Evolutionary conservation across 2,888 invertebrate species (phyloP), one percentile per base, ranked within the genome.

Genomic region (Sminthurinus aureus): DNA sequence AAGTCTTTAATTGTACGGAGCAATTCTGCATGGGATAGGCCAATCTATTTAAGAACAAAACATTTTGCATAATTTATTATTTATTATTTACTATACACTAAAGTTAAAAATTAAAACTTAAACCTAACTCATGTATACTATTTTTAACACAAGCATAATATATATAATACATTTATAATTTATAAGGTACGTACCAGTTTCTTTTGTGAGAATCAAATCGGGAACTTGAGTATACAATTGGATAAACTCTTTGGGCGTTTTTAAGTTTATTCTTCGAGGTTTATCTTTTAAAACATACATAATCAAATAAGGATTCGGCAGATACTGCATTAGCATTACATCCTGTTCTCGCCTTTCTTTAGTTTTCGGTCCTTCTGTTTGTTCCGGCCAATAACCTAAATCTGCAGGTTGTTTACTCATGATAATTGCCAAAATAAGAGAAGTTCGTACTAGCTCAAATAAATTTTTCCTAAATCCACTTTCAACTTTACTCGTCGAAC

Each of bases 171-270:
- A n/a, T 38, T 38, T 38, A n/a, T n/a, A n/a, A n/a, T 38, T 38
- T 6, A 38, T 38, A 38, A 38, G 38, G 3, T 6, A 38, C 6
- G 1, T 38, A 38, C 38, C 58, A 58, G 58, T 58, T 58, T 58
- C 58, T 18, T 58, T 58, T 0, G 58, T 58, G 2, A 58, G 58
- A 18, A 82, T 58, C 13, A 82, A 13, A 67, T 82, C 66, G 13
- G 87, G 86, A 12, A 85, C 84, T 15, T 83, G 80, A 85, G 86
- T 86, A 82, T 82, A 87, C 0, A 78, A 24, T 64, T 85, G 79
- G 75, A 88, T 82, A 58, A 87, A 85, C 73, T 88, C 86, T 66
- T 80, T 78, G 11, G 87, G 81, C n/a, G 81, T 83, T 79, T 85
- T 82, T 13, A 88, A 75, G 74, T 84, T 83, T 15, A 86, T 74